Base-by-base conservation (phyloP, 2,888 invertebrate genomes). In the Ommatoiulus sabulosus region DNA sequence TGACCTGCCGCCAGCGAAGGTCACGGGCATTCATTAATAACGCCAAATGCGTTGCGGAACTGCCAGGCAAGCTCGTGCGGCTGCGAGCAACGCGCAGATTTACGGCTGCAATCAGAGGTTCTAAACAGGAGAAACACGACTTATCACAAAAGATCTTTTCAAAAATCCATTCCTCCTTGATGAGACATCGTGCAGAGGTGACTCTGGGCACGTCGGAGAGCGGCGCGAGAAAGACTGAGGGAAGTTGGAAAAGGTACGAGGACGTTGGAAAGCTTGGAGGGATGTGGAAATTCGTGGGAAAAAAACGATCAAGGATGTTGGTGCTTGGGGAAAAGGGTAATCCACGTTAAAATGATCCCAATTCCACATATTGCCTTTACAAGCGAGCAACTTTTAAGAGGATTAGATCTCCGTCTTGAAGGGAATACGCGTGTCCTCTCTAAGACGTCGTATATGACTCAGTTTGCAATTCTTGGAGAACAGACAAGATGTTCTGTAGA, bases 151-250 rank as follows among this genome's bases (percentile, higher is more conserved):
- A 12, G 52, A 52, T 52, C 52, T 52, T 52, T 35, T 52, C 15
- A 52, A 52, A 52, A 52, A 52, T 52, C 52, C 52, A 52, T 52
- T 52, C 52, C 52, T 52, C 52, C 52, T 52, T 52, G 52, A 52
- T 52, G 52, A 52, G 52, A 12, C 10, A 52, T 12, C 35, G 35
- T 35, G 35, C 35, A 35, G 35, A 35, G 35, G 17, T 52, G 12
- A 52, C 17, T 7, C 52, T 52, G 48, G 12, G 52, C 15, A 52
- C 52, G 52, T 52, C 12, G 17, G 35, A 12, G 17, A 52, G 12
- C 52, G 1, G 15, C 12, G 17, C 12, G 15, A 15, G 7, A 17
- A 52, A 52, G 10, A 52, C 8, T 48, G 48, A 17, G 52, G 52
- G 15, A 8, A 52, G 52, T 52, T 52, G 52, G 52, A 17, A 35